phyloP scores from a whole-genome alignment of 2,113 vertebrate genomes.

The Suricata suricatta region DNA sequence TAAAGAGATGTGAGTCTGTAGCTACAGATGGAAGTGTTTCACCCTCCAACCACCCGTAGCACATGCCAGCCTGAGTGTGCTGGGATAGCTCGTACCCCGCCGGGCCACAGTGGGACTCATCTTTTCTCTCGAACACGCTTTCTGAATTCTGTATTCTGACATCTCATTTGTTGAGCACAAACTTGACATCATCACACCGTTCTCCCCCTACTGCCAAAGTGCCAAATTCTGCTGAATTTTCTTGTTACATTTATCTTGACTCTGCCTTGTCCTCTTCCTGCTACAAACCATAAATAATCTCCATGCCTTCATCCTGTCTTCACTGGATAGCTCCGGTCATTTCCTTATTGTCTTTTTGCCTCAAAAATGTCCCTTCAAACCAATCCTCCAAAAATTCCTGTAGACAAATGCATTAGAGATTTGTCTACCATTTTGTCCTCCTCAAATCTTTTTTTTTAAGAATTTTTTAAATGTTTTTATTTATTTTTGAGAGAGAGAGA shows the following conservation, averaged over 20 bases:
- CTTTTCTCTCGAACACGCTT: background rate
- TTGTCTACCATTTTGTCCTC: background rate
- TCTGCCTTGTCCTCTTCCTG: background rate
- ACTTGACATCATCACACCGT: background rate
- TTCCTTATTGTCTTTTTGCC: background rate
- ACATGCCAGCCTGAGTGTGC: too few species aligned
- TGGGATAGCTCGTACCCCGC: background rate
- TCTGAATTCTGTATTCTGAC: background rate
- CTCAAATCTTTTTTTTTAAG: background rate
- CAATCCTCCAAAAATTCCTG: background rate
- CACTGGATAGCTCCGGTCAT: background rate
- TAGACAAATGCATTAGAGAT: background rate
- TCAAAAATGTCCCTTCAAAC: background rate
- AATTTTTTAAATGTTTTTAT: too few species aligned
- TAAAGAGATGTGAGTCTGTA: background rate
- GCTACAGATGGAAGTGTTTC: background rate
- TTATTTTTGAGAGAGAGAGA: too few species aligned
- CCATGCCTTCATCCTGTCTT: background rate
- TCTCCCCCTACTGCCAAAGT: background rate
- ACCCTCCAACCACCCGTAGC: too few species aligned
- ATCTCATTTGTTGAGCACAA: background rate
- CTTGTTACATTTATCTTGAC: background rate
- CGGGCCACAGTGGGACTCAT: background rate
- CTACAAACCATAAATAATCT: background rate
- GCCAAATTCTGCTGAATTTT: background rate